phyloP scores from a whole-genome alignment of 1,140 invertebrate species.

The Adelges cooleyi region DNA sequence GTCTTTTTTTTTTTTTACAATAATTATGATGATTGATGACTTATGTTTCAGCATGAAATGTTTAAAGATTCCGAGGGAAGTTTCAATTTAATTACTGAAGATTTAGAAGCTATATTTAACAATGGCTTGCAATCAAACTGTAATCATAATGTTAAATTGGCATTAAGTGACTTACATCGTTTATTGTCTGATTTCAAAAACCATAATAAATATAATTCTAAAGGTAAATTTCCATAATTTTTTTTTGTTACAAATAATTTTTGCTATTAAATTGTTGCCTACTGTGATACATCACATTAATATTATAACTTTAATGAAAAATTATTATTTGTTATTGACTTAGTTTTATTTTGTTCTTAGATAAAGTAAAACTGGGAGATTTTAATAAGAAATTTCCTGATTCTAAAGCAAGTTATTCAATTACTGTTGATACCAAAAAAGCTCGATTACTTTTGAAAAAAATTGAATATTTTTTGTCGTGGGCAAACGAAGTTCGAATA shows the following conservation, averaged over 20 bases:
- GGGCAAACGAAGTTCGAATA: conserved; percentile 31
- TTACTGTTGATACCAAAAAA: conserved; percentile 44
- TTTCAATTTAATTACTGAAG: conserved; percentile 37
- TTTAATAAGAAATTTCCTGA: conserved; percentile 47
- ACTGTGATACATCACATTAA: background rate
- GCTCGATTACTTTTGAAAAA: conserved; percentile 49
- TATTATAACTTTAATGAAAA: background rate
- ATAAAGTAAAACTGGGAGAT: conserved; percentile 36
- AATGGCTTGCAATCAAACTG: conserved; percentile 40
- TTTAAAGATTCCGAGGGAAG: conserved; percentile 39
- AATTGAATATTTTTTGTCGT: conserved; percentile 57
- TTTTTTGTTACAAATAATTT: conserved; percentile 1
- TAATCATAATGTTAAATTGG: conserved; percentile 41
- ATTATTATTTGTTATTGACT: background rate
- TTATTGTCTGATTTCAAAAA: conserved; percentile 42
- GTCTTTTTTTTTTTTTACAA: too few relatives aligned
- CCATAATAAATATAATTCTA: conserved; percentile 32
- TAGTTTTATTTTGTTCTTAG: background rate
- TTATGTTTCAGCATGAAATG: conserved; percentile 32
- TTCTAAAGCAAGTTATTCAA: conserved; percentile 38
- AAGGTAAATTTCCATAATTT: background rate
- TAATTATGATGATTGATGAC: too few relatives aligned
- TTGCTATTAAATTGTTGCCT: background rate
- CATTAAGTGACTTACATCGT: conserved; percentile 49
- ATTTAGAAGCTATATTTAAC: conserved; percentile 40